These are phyloP conservation scores for Antennarius maculatus DNA, from an alignment of 2,797 vertebrate species.

Conservation along the genomic window DNA sequence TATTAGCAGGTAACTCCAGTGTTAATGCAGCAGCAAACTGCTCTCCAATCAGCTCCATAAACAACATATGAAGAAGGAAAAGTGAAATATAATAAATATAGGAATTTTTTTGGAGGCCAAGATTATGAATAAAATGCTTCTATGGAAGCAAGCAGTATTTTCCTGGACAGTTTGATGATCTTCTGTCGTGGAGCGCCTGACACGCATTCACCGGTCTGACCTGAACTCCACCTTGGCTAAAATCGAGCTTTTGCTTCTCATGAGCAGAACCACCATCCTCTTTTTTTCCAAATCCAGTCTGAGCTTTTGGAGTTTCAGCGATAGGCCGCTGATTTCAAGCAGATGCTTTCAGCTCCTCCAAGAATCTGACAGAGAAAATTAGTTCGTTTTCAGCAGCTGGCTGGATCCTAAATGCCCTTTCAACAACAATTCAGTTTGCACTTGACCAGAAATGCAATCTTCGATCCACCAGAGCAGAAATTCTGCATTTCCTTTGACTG, in stretches of 20 bases:
- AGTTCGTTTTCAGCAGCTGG: slow-evolving; percentile 28
- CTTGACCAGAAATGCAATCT: slow-evolving; percentile 43
- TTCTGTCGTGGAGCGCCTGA: neutral
- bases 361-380: slow-evolving; percentile 47
- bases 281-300: neutral
- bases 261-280: slow-evolving; percentile 5
- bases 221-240: slow-evolving; percentile 2
- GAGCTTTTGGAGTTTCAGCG: slow-evolving; percentile 10
- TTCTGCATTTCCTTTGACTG: slow-evolving; percentile 3
- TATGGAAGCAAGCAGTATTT: slow-evolving; percentile 8
- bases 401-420: slow-evolving; percentile 45
- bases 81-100: slow-evolving; percentile 2
- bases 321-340: slow-evolving; percentile 35
- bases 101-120: neutral
- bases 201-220: slow-evolving; percentile 3
- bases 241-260: slow-evolving; percentile 8
- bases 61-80: slow-evolving; percentile 22
- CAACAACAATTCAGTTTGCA: slow-evolving; percentile 52
- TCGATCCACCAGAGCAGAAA: slow-evolving; percentile 13
- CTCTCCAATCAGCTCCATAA: slow-evolving; percentile 12
- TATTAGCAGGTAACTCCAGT: too few relatives aligned
- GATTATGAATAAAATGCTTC: slow-evolving; percentile 13
- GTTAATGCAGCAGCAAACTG: neutral
- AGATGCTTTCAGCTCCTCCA: slow-evolving; percentile 46
- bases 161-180: slow-evolving; percentile 10